Evolutionary conservation across 2,797 vertebrate genomes (phyloP).

Genomic region (Petrocephalus sullivani): DNA sequence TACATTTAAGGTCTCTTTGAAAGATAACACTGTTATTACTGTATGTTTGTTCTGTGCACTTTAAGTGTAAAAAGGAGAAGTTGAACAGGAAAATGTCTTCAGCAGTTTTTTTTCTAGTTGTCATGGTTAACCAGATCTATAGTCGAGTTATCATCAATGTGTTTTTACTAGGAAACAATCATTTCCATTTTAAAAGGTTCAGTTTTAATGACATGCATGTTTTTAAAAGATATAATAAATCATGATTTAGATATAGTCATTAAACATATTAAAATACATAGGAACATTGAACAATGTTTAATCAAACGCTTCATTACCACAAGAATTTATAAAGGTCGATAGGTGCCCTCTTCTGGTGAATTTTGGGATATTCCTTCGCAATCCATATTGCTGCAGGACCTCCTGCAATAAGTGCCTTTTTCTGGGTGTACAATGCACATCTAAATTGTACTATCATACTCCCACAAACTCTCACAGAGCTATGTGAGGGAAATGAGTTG

Average conservation of each 20-base stretch:
- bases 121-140: neutral
- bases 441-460: neutral
- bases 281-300: neutral
- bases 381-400: neutral
- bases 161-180: no score
- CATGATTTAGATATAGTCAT: neutral
- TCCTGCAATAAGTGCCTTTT: neutral
- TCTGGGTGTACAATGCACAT: neutral
- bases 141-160: neutral
- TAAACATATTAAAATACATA: neutral
- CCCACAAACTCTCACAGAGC: neutral
- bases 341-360: slow-evolving; percentile 7
- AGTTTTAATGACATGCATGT: neutral
- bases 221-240: neutral
- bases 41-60: neutral
- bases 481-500: neutral
- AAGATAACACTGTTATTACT: neutral
- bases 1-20: neutral
- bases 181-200: neutral
- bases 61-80: neutral
- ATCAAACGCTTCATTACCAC: neutral
- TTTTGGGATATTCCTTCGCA: neutral
- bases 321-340: neutral
- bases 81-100: neutral
- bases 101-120: neutral